Evolutionary conservation across 2,113 vertebrate genomes (phyloP), one percentile per base, ranked within the genome.

Genomic region (Cyanocitta stelleri): DNA sequence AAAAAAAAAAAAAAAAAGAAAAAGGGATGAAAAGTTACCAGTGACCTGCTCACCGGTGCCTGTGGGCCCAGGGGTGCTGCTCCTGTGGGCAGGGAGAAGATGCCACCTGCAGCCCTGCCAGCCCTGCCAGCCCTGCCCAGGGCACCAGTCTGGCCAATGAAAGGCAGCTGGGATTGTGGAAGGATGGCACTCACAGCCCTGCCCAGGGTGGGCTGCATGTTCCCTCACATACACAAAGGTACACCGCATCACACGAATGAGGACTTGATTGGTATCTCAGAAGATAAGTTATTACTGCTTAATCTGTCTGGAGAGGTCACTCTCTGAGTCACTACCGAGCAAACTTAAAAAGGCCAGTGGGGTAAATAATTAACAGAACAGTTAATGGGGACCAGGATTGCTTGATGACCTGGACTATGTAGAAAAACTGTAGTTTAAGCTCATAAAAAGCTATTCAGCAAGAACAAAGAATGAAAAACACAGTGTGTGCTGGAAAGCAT

Each of bases 1-100:
- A n/a, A 27, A 2, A 1, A 30, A 43, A 30, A 29, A 21, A 56
- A 30, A 43, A 30, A 29, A 21, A 56, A 9, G 12, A 10, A 6
- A 23, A 24, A 32, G 4, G 7, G 27, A 15, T 51, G 13, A 46
- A 46, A 16, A 16, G 59, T 55, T 68, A 8, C 12, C 17, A 8
- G 10, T 7, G 30, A 15, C 7, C 7, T 10, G 11, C 12, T 23
- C 3, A 0, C 1, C 7, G 19, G 2, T 33, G 21, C 7, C 2
- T 7, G 29, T 3, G 16, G 2, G 0, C 19, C 7, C 29, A 7
- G 21, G 21, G 32, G 14, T 11, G 66, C 11, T 43, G 43, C 51
- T 26, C 19, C 35, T 43, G 26, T 27, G 13, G 6, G 4, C 32
- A 43, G 32, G 41, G 20, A 52, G 23, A 19, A 80, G 43, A n/a